Base-by-base conservation (phyloP, 2,888 invertebrate species). In the Watsonalla binaria region DNA sequence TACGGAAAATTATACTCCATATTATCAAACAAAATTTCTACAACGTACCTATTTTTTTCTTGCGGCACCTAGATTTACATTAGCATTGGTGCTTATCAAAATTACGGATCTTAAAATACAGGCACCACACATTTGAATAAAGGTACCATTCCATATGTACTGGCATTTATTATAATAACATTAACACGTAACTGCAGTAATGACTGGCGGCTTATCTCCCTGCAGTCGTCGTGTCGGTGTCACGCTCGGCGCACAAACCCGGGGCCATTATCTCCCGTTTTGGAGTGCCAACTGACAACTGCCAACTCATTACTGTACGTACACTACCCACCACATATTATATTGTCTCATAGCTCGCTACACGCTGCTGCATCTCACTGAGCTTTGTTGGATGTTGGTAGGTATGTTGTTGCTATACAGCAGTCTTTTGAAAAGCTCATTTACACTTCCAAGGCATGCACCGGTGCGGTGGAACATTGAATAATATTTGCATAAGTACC, bases 251-350 rank as follows among this genome's bases (percentile, higher is more conserved):
- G 72, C 74, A 64, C 72, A 66, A 74, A 71, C 71, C 68, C 62
- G 68, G 65, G 60, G 60, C 73, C 65, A 82, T 84, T 85, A 84
- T 82, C 74, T 83, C 78, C 85, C 83, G 85, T 81, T 84, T 72
- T 63, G 61, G 66, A 76, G 75, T 69, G 68, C 67, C 65, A 68
- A 71, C 68, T 70, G 67, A 64, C 59, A 24, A 24, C 24, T 24
- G 24, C 24, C 24, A 24, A 24, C 24, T 24, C 24, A 24, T 24
- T 24, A 24, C 24, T 24, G 24, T 24, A 24, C 24, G 24, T 63
- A 66, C 61, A 53, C 63, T 66, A 64, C 61, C 60, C 56, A 52
- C 53, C 46, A 58, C 56, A 24, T 24, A 24, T 56, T 57, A 53
- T 49, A 60, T 64, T 57, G 56, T 65, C 60, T 37, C 47, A 52